Evolutionary conservation across 2,113 vertebrate genomes (phyloP), one percentile per base, ranked within the genome.

Genomic region (Phasianus colchicus): DNA sequence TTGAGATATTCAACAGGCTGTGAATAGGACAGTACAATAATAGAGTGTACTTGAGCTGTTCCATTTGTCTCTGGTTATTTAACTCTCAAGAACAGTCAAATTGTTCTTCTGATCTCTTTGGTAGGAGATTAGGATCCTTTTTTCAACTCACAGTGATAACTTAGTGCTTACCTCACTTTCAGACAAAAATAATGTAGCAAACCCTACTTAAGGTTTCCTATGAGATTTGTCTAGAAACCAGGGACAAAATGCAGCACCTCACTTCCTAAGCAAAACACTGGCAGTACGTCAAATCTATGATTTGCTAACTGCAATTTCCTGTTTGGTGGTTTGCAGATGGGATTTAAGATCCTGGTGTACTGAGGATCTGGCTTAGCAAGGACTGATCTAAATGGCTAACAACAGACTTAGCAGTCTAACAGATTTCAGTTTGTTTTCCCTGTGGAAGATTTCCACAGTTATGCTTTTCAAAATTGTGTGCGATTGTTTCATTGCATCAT

Each of bases 1-100:
- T 29, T 80, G 38, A 96, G 80, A 42, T 80, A 83, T 43, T 89
- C 89, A 84, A 61, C 63, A 70, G 11, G 14, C 78, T 96, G 50
- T 70, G 17, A 88, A 78, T 48, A 80, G 29, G 42, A 87, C 75
- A 73, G 38, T 55, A 80, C 3, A 73, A 14, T 83, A 92, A 65
- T 8, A 55, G n/a, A 19, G 75, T 86, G 50, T 83, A 48, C 45
- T 69, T 78, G 24, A 83, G n/a, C 63, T 45, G 8, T 67, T 24
- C 18, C 54, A 48, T 18, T 36, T 85, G 30, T 42, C 13, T 85
- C 45, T 55, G 7, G 36, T 77, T 60, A 73, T 69, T 38, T 24
- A 77, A 42, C 64, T 76, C 54, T 86, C 50, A 45, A 42, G n/a
- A 52, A 58, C 0, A 66, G 43, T 14, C 40, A 73, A 20, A 29